These are phyloP conservation scores for Coptotermes formosanus DNA, from an alignment of 1,140 invertebrate genomes.

Conservation along the genomic window DNA sequence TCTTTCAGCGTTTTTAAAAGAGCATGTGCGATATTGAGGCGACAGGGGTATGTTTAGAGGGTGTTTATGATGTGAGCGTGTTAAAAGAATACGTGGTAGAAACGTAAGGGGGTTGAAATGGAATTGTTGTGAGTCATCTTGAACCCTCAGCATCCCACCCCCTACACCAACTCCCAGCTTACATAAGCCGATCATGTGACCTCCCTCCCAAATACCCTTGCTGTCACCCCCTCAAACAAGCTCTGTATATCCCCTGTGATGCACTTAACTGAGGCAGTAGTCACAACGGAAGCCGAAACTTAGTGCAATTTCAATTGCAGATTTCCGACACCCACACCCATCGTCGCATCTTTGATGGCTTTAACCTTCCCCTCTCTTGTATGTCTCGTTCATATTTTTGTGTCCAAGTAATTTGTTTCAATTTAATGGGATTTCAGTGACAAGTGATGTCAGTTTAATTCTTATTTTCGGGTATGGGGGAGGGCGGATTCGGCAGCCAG, in stretches of 20 bases:
- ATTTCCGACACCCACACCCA: not conserved
- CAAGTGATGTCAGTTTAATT: not conserved
- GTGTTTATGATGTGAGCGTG: not conserved
- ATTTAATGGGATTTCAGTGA: slow-evolving; percentile 9
- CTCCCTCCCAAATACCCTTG: not conserved
- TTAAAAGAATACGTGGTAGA: not conserved
- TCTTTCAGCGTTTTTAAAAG: not conserved
- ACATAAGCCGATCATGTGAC: slow-evolving; percentile 8
- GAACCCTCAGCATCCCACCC: not conserved
- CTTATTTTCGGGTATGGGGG: not conserved
- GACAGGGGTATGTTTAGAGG: not conserved
- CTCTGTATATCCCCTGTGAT: not conserved
- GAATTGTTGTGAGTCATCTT: slow-evolving; percentile 1
- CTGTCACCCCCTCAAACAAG: not conserved
- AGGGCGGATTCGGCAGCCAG: not conserved
- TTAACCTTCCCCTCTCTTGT: not conserved
- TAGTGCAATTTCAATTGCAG: not conserved
- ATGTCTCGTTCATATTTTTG: not conserved
- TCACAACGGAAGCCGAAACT: not conserved
- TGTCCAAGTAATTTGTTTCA: slow-evolving; percentile 3
- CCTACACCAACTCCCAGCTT: no score
- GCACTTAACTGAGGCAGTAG: not conserved
- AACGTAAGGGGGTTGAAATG: not conserved
- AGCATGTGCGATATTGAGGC: not conserved
- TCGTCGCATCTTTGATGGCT: not conserved